Evolutionary conservation across 2,797 vertebrate species (phyloP), one percentile per base, ranked within the genome.

Genomic region (Cryptoprocta ferox): DNA sequence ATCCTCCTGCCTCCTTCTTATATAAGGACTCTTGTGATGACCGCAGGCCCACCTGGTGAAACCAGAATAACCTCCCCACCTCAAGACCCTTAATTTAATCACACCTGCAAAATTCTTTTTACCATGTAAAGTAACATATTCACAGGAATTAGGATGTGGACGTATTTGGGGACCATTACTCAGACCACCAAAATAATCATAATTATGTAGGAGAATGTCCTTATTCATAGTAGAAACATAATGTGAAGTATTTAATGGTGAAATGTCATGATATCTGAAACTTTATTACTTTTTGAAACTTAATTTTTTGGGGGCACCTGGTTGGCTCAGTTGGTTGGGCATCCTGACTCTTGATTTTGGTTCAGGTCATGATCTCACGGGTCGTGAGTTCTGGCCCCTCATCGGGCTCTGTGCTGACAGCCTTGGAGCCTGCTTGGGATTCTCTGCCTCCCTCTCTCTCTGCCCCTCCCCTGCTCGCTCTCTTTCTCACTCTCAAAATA

Each of bases 181-280:
- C 76, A 56, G 45, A 66, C 19, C 35, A 68, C 9, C 30, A 88
- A 78, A 75, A 66, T 45, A 59, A 71, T 19, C 68, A 35, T 59
- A 81, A 66, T 75, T 75, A 75, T 59, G 37, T 39, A 42, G n/a
- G 48, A 85, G 28, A 56, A 50, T 63, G 35, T 80, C 56, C 48
- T 88, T 75, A 73, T 66, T 91, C 39, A 32, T 88, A 76, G 32
- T 66, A 87, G 45, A 88, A 76, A 59, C 26, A 18, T 56, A 71
- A 88, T 24, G 19, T 81, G 80, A 95, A 95, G 37, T 82, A 83
- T 83, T 95, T 89, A 82, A 39, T 37, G 13, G 45, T 76, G 68
- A 95, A 14, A 59, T 24, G 5, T 95, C 63, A 85, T 6, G 37
- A 56, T 56, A 86, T 35, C 75, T 73, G 53, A 86, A 80, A 45